These are phyloP conservation scores for Coenobita brevimanus DNA, from an alignment of 1,140 invertebrate genomes.

Conservation along the genomic window DNA sequence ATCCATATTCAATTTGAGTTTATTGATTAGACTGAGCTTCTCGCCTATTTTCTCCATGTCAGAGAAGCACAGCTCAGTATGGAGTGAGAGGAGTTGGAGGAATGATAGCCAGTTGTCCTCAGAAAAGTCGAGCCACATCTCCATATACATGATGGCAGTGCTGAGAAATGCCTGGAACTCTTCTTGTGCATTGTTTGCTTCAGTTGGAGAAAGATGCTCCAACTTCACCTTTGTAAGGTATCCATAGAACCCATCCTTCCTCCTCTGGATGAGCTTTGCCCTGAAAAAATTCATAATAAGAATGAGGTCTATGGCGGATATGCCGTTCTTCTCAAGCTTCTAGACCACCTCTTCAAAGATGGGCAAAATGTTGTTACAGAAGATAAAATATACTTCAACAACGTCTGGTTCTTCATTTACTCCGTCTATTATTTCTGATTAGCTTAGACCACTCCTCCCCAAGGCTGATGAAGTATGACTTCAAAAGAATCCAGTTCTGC, in stretches of 20 bases:
- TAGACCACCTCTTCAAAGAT: conserved; percentile 25
- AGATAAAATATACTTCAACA: conserved; percentile 1
- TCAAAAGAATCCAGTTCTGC: neutral
- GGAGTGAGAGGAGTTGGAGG: too few species aligned
- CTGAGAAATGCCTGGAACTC: too few species aligned
- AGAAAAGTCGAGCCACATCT: too few species aligned
- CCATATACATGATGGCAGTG: too few species aligned
- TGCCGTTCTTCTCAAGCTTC: conserved; percentile 15
- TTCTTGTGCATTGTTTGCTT: too few species aligned
- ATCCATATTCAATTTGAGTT: conserved; percentile 27
- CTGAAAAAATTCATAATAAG: neutral
- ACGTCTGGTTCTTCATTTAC: neutral
- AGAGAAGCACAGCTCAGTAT: too few species aligned
- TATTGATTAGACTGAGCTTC: conserved; percentile 24
- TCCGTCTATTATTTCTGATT: neutral
- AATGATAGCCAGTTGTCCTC: too few species aligned
- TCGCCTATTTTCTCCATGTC: neutral
- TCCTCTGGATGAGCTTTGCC: neutral
- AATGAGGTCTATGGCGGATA: neutral
- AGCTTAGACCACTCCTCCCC: neutral
- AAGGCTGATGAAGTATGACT: conserved; percentile 3
- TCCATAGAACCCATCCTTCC: neutral
- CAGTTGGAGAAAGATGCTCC: neutral
- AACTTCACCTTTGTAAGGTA: neutral
- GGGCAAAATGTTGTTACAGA: conserved; percentile 16